These are phyloP conservation scores for Coleophora deauratella DNA, from an alignment of 2,888 invertebrate species.

Conservation along the genomic window DNA sequence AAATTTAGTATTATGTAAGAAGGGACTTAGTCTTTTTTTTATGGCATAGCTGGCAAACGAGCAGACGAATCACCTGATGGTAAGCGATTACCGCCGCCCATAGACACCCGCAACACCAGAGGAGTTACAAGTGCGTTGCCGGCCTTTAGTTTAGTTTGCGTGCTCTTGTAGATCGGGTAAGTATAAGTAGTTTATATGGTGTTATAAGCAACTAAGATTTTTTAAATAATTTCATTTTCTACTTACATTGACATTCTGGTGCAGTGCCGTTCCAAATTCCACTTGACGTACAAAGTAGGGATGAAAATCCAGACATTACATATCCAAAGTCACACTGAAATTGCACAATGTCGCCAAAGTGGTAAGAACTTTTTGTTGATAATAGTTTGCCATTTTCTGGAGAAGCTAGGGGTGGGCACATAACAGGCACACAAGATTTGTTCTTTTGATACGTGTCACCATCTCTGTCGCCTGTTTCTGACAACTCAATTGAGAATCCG, in stretches of 20 bases:
- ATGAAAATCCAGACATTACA: constrained; percentile 90
- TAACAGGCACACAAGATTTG: constrained; percentile 95
- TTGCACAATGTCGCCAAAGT: constrained; percentile 90
- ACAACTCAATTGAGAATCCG: constrained; percentile 84
- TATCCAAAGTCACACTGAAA: constrained; percentile 97
- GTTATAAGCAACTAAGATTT: background rate
- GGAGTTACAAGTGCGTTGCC: too few species aligned
- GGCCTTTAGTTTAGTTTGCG: too few species aligned
- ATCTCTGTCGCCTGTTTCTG: constrained; percentile 90
- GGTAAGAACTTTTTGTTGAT: constrained; percentile 86
- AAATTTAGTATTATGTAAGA: background rate
- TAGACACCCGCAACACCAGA: too few species aligned
- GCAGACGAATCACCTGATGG: too few species aligned
- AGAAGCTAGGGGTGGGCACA: constrained; percentile 84
- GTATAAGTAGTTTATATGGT: too few species aligned
- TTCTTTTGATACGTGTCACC: constrained; percentile 92
- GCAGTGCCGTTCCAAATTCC: constrained; percentile 96
- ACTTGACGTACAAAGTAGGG: constrained; percentile 89
- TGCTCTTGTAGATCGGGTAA: too few species aligned
- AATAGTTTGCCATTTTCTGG: constrained; percentile 91
- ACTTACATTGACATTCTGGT: constrained; percentile 94
- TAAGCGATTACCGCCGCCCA: too few species aligned
- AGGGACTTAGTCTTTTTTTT: too few species aligned
- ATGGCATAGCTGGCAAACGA: too few species aligned
- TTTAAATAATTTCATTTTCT: background rate